Evolutionary conservation across 2,888 invertebrate species (phyloP), one percentile per base, ranked within the genome.

Genomic region (Malthinus seriepunctatus): DNA sequence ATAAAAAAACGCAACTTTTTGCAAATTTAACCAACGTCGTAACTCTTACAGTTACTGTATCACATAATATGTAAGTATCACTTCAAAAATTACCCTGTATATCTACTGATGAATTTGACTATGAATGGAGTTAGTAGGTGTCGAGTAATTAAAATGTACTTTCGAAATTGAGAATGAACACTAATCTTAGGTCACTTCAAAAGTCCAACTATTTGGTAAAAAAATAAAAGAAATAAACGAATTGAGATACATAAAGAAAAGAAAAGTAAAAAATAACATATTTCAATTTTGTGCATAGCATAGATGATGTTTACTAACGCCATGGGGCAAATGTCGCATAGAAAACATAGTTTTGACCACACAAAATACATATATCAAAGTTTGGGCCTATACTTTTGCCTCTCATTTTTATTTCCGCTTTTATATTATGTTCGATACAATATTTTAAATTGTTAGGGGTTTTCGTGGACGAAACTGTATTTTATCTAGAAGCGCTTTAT

Each of bases 321-420:
- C 55, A 48, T 62, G 64, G 62, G 62, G 64, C 51, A 58, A 64
- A 64, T 64, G 64, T 63, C 64, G 58, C 58, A 58, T 61, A 53
- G 51, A 56, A 58, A 64, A 63, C 58, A 50, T 54, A 63, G 58
- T 64, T 58, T 60, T 58, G 63, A 60, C 54, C 58, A 58, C 58
- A 61, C 58, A 58, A 53, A 57, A 61, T 58, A 60, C 59, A 60
- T 60, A 60, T 60, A 64, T 57, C 60, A 62, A 55, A 53, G 46
- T 32, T 50, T 32, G 45, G 32, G 44, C 50, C 54, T 51, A 23
- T 23, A 44, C 39, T 46, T 32, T 11, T 46, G 51, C 45, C 49
- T 38, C 46, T 51, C 48, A 46, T 51, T 60, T 45, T 42, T 42
- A 55, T 60, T 60, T 60, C 55, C 60, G 60, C 39, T 59, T 54